phyloP scores from a whole-genome alignment of 2,888 invertebrate genomes.

The Julus scanicus region DNA sequence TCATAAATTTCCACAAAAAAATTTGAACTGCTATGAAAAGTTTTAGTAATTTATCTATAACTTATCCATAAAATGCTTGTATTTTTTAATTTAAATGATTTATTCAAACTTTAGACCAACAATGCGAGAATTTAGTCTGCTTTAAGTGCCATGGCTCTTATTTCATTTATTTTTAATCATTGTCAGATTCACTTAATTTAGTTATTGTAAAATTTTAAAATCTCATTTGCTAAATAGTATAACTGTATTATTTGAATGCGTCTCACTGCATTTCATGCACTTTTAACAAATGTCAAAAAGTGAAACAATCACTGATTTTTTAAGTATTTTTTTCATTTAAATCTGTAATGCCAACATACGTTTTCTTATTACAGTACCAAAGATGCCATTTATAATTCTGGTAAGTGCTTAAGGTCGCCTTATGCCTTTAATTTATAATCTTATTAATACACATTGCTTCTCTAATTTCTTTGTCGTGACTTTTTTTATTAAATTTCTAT shows the following conservation, averaged over 20 bases:
- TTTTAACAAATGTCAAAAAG: neutral
- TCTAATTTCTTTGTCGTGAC: neutral
- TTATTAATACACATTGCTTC: neutral
- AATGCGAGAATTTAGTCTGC: neutral
- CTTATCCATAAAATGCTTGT: too few relatives aligned
- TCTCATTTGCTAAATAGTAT: neutral
- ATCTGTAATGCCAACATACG: neutral
- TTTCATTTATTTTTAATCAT: neutral
- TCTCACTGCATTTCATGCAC: neutral
- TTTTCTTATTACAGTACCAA: slow-evolving; percentile 73
- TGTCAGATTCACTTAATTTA: neutral
- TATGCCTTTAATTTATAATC: neutral
- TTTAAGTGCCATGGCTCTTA: too few relatives aligned
- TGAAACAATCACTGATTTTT: neutral
- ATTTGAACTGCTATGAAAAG: too few relatives aligned
- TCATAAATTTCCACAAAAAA: too few relatives aligned
- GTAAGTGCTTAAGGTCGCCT: slow-evolving; percentile 59
- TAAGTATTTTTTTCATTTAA: neutral
- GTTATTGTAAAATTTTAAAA: neutral
- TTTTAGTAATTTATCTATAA: too few relatives aligned
- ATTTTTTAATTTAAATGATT: too few relatives aligned
- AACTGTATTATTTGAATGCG: neutral
- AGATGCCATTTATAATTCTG: slow-evolving; percentile 83
- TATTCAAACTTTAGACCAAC: neutral
- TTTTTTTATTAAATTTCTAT: neutral